A percentile compares a stretch with the other conserved stretches of the same genome.
Evolutionary conservation across 2,797 vertebrate genomes (phyloP).

Genomic region (Harpagifer antarcticus): DNA sequence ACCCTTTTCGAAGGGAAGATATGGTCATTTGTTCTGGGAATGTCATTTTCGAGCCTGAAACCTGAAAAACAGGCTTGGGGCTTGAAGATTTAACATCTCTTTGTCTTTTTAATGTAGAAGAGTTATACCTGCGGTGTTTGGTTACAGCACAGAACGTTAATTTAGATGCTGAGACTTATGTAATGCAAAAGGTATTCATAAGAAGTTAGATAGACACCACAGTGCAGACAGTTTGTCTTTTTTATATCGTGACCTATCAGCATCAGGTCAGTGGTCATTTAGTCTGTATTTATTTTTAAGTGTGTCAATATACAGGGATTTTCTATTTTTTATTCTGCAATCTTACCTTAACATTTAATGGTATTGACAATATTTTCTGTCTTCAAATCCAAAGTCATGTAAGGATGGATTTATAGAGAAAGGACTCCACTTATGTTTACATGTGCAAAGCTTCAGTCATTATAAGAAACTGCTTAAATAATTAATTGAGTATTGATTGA

Average conservation of each 20-base stretch:
- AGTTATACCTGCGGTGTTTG: neutral
- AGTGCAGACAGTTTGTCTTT: neutral
- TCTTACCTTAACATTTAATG: neutral
- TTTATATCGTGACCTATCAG: neutral
- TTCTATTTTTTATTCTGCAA: neutral
- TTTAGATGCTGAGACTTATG: neutral
- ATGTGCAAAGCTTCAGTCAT: neutral
- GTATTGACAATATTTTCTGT: constrained; percentile 1
- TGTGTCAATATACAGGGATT: neutral
- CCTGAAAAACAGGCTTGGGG: too few species aligned
- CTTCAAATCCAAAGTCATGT: constrained; percentile 1
- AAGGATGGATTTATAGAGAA: neutral
- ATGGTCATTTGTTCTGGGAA: too few species aligned
- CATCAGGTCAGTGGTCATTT: neutral
- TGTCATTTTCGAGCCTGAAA: too few species aligned
- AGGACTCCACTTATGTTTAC: neutral
- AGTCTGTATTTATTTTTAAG: neutral
- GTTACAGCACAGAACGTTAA: neutral
- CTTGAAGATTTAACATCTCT: neutral
- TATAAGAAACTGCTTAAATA: neutral
- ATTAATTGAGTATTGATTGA: neutral
- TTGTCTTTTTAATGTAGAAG: neutral
- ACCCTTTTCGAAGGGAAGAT: too few species aligned
- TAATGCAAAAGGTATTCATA: neutral
- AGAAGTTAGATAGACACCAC: neutral